Evolutionary conservation across 37 sponge, comb jelly and placozoan species (phyloP).

Genomic region (Hexactinellida sp.): DNA sequence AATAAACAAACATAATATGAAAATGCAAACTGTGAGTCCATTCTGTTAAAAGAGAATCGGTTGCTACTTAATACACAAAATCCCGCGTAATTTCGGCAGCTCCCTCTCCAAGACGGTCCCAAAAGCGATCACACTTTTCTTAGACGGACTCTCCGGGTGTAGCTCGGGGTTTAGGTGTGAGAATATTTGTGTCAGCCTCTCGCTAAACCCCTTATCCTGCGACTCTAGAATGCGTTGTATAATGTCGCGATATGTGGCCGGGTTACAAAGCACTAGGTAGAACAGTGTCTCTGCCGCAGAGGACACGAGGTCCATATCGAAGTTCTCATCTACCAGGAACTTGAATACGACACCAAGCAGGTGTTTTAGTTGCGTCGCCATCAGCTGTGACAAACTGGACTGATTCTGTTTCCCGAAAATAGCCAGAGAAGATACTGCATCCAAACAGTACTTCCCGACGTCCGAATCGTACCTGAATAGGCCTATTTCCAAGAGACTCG

Average conservation of each 20-base stretch:
- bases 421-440: background rate
- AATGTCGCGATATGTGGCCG: background rate
- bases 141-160: background rate
- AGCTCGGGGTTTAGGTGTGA: background rate
- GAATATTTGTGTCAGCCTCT: background rate
- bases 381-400: background rate
- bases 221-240: background rate
- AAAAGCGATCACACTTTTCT: background rate
- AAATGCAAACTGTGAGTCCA: background rate
- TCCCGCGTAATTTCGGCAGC: background rate
- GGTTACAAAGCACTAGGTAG: background rate
- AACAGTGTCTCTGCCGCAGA: constrained; percentile 3
- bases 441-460: background rate
- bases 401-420: background rate
- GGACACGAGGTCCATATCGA: background rate
- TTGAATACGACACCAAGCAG: background rate
- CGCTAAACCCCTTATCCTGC: background rate
- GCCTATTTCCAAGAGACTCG: background rate
- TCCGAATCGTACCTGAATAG: background rate
- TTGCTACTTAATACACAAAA: background rate
- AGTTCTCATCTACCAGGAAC: background rate
- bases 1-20: background rate
- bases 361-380: background rate
- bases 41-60: background rate
- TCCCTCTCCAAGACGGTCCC: background rate